Evolutionary conservation across 2,797 vertebrate species (phyloP).

Genomic region (Pantherophis alleghaniensis): DNA sequence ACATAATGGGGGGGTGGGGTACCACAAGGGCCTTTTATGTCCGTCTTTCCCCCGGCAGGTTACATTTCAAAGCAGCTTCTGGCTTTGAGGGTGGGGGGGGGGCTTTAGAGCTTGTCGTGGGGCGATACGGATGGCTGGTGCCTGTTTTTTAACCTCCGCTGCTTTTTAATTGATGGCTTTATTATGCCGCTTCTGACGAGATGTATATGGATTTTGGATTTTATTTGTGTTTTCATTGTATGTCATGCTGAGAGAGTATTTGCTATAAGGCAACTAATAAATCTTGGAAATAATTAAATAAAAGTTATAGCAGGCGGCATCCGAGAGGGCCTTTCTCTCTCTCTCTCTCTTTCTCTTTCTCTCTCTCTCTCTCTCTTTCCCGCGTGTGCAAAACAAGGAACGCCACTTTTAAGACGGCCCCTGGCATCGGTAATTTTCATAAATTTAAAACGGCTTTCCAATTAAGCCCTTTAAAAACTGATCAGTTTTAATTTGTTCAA

Average conservation of each 20-base stretch:
- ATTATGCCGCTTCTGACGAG: conserved; percentile 5
- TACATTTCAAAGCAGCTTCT: background rate
- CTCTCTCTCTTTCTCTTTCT: background rate
- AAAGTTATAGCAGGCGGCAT: background rate
- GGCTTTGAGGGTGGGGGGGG: background rate
- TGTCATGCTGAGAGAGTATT: conserved; percentile 1
- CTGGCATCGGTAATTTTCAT: background rate
- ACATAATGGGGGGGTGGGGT: background rate
- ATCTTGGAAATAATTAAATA: conserved; percentile 3
- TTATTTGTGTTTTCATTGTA: conserved; percentile 24
- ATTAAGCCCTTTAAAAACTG: background rate
- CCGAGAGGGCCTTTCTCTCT: background rate
- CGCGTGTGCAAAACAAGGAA: background rate
- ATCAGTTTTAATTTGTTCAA: background rate
- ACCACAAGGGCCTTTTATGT: background rate
- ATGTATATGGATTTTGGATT: conserved; percentile 26
- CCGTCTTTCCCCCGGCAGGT: background rate
- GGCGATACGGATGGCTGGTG: background rate
- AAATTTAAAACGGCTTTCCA: background rate
- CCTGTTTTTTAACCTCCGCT: background rate
- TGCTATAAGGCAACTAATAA: conserved; percentile 15
- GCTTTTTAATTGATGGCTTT: conserved; percentile 13
- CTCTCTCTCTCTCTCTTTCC: too few species aligned
- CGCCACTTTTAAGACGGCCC: background rate
- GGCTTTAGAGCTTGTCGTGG: background rate